Base-by-base conservation (phyloP, 2,888 invertebrate species). In the Magallana nippona region DNA sequence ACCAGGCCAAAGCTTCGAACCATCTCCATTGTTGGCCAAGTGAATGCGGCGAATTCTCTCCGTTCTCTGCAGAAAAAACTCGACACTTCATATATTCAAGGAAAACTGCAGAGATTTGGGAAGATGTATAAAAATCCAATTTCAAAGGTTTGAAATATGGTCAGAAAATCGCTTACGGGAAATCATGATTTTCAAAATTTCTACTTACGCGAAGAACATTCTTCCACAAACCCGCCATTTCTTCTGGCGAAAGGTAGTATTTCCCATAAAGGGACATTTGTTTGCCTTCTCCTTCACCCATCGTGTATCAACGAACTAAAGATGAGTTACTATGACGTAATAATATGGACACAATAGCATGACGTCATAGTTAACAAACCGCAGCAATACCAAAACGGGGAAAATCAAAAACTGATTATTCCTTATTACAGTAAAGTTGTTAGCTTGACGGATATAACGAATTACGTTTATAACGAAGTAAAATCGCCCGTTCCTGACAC, bases 251-350 rank as follows among this genome's bases (percentile, higher is more conserved):
- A 1, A 85, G 63, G 2, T 86, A 83, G 56, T 63, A 83, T 79
- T 86, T 86, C 17, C 91, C 91, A 82, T 90, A 91, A 32, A 86
- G 44, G 27, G 91, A 90, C 91, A 91, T 91, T 17, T 79, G 56
- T 77, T 87, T 90, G 19, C 88, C 90, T 5, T 85, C 88, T 13
- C 82, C 78, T 44, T 82, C 84, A 44, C 77, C 81, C 22, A 62
- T 83, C 44, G 8, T 44, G 44, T 44, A 44, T 44, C 44, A 44
- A 44, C 44, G 44, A 44, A 44, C 44, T 44, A 44, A 0, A 44
- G 44, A 44, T 44, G 10, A 60, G 60, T 17, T 60, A 60, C 19
- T 60, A 60, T 60, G 60, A 60, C 60, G 60, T 60, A 60, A 60
- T n/a, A 19, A 19, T 19, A 19, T 60, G 5, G n/a, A 60, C 8